phyloP scores from a whole-genome alignment of 2,888 invertebrate species.

The Cephus nigrinus region DNA sequence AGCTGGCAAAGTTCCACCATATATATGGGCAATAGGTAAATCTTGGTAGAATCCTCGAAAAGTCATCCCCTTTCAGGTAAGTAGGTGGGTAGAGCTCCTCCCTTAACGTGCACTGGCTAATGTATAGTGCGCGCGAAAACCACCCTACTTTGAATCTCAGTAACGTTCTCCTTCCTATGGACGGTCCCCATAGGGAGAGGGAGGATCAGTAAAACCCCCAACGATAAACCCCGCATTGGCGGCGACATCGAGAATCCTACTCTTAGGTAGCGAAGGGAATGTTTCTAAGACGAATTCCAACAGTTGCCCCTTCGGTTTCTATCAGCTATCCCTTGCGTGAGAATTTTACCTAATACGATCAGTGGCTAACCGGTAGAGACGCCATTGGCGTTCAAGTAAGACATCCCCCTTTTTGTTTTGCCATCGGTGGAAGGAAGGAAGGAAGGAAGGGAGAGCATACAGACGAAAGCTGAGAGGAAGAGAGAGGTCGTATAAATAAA shows the following conservation, averaged over 20 bases:
- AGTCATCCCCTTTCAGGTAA: background rate
- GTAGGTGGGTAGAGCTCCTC: background rate
- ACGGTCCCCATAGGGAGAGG: background rate
- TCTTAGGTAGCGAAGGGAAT: background rate
- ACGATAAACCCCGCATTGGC: background rate
- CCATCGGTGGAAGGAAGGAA: background rate
- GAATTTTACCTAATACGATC: background rate
- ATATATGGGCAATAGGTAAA: background rate
- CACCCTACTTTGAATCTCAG: background rate
- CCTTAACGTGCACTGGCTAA: background rate
- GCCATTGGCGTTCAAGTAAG: background rate
- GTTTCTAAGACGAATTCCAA: background rate
- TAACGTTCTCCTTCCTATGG: background rate
- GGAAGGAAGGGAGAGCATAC: background rate
- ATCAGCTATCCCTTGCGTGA: background rate
- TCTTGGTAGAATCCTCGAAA: background rate
- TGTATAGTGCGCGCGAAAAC: background rate
- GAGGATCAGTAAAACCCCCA: background rate
- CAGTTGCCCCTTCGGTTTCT: background rate
- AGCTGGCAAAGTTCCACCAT: background rate
- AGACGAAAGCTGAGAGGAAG: background rate
- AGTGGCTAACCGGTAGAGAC: background rate
- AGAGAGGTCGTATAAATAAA: background rate
- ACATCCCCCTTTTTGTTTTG: background rate
- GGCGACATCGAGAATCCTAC: background rate